Conservation (phyloP, 2,113 vertebrate genomes). For the Percina caprodes region DNA sequence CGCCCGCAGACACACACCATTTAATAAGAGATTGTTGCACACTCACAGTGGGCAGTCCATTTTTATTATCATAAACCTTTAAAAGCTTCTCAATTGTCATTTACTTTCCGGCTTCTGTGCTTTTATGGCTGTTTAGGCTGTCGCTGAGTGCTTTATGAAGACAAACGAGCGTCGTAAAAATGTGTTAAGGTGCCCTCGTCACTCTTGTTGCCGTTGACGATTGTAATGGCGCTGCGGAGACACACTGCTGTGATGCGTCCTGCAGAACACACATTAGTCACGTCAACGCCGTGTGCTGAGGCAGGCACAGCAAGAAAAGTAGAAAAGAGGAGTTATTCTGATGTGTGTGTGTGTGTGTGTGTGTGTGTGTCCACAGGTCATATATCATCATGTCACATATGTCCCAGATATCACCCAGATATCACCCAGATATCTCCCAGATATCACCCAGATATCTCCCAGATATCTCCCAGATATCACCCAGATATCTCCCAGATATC, state of each 20-base stretch:
- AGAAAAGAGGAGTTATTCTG: too few species aligned
- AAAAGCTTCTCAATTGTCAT: slow-evolving; percentile 53
- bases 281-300: slow-evolving; percentile 9
- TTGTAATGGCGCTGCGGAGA: slow-evolving; percentile 46
- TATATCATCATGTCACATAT: too few species aligned
- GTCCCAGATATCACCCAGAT: too few species aligned
- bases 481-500: too few species aligned
- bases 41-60: slow-evolving; percentile 28
- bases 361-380: too few species aligned
- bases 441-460: too few species aligned
- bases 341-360: too few species aligned
- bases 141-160: slow-evolving; percentile 61
- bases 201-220: slow-evolving; percentile 59
- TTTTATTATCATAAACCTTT: slow-evolving; percentile 60
- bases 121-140: slow-evolving; percentile 38
- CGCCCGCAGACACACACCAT: slow-evolving; percentile 22
- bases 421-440: too few species aligned
- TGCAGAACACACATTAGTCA: slow-evolving; percentile 73
- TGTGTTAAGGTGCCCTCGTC: slow-evolving; percentile 57
- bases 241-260: slow-evolving; percentile 51
- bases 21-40: slow-evolving; percentile 23
- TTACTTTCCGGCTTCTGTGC: slow-evolving; percentile 28
- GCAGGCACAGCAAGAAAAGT: too few species aligned
- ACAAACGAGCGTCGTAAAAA: slow-evolving; percentile 64
- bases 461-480: too few species aligned